phyloP scores from a whole-genome alignment of 1,140 invertebrate species.

The Drosophila tsacasi region DNA sequence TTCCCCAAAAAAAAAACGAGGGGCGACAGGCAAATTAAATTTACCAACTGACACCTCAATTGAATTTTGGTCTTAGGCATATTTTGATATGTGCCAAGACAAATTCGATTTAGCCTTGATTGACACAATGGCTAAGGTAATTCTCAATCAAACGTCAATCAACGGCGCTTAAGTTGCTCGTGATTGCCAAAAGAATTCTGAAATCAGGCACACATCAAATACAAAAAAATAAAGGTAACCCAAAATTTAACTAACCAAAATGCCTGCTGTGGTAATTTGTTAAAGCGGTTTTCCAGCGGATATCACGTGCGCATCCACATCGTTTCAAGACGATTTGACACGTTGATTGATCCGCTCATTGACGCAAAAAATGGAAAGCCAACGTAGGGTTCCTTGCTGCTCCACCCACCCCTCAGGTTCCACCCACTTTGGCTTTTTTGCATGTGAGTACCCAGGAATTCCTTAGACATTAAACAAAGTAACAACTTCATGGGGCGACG shows the following conservation, averaged over 20 bases:
- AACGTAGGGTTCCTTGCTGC: constrained; percentile 31
- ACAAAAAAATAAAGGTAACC: constrained; percentile 9
- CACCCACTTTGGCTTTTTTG: constrained; percentile 36
- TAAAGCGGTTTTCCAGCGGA: constrained; percentile 72
- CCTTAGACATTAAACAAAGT: constrained; percentile 72
- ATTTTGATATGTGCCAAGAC: constrained; percentile 74
- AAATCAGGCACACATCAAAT: constrained; percentile 26
- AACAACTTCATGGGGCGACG: constrained; percentile 64
- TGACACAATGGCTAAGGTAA: constrained; percentile 77
- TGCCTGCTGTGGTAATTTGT: constrained; percentile 72
- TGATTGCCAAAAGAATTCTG: constrained; percentile 60
- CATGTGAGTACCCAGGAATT: constrained; percentile 52
- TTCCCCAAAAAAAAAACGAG: constrained; percentile 42
- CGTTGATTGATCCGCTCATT: constrained; percentile 80
- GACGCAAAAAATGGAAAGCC: constrained; percentile 74
- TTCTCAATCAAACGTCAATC: constrained; percentile 79
- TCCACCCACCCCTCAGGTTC: constrained; percentile 5
- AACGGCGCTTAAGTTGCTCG: constrained; percentile 69
- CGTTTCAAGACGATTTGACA: constrained; percentile 78
- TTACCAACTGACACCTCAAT: constrained; percentile 74
- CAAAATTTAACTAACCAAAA: constrained; percentile 72
- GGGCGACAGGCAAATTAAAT: constrained; percentile 69
- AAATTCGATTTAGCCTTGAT: constrained; percentile 59
- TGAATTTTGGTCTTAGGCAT: constrained; percentile 59
- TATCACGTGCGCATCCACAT: constrained; percentile 66